Conservation (phyloP, 2,888 invertebrate genomes). For the Stenoptilia bipunctidactyla region DNA sequence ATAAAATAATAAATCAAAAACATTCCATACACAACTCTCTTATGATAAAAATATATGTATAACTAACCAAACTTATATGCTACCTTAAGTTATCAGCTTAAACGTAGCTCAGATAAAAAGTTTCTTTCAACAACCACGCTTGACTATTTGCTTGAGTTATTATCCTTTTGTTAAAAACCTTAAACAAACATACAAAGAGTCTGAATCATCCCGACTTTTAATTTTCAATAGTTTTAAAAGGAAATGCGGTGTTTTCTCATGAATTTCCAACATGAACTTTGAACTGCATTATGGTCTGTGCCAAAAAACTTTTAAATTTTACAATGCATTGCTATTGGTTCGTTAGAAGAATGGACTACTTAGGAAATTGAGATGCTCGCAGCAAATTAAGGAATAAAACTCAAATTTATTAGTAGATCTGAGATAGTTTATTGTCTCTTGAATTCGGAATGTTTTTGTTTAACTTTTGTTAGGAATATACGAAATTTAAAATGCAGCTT, state of each 20-base stretch:
- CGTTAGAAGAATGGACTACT: constrained; percentile 39
- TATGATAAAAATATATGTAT: too few species aligned
- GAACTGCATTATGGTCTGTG: constrained; percentile 16
- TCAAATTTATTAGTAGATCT: neutral
- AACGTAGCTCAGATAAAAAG: too few species aligned
- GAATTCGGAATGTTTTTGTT: neutral
- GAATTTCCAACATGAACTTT: neutral
- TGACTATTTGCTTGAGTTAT: too few species aligned
- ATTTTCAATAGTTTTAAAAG: neutral
- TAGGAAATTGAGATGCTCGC: constrained; percentile 30
- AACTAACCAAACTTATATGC: too few species aligned
- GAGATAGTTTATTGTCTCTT: neutral
- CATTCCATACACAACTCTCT: too few species aligned
- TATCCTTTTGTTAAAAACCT: neutral
- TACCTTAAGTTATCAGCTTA: too few species aligned
- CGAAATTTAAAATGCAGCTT: too few species aligned
- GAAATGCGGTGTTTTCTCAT: constrained; percentile 1
- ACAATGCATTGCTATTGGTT: constrained; percentile 25
- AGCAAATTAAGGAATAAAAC: neutral
- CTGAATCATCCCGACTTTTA: neutral
- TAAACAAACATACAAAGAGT: neutral
- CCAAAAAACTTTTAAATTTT: constrained; percentile 34
- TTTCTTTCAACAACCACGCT: too few species aligned
- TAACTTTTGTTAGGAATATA: too few species aligned
- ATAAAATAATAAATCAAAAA: too few species aligned